Conservation (phyloP, 2,888 invertebrate genomes). For the Acronicta leporina region DNA sequence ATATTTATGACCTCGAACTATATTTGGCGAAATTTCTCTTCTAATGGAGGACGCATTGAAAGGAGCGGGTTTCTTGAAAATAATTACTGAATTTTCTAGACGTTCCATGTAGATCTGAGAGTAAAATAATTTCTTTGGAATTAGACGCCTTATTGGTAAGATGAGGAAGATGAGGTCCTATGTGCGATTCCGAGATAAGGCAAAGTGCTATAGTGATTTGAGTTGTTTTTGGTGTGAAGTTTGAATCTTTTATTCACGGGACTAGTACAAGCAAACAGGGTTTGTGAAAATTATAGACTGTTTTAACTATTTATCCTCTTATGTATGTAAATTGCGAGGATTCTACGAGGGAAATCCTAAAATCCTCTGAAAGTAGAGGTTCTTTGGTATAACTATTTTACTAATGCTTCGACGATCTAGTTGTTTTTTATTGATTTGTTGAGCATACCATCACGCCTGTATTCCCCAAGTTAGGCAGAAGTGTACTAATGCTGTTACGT, state of each 20-base stretch:
- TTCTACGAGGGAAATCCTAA: conserved; percentile 5
- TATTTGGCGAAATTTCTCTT: conserved; percentile 13
- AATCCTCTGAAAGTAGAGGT: background rate
- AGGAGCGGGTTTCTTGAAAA: background rate
- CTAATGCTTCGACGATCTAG: too few species aligned
- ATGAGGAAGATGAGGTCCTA: background rate
- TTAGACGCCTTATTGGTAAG: background rate
- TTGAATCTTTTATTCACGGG: too few species aligned
- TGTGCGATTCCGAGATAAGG: too few species aligned
- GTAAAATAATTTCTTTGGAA: background rate
- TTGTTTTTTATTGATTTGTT: too few species aligned
- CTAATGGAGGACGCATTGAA: conserved; percentile 12
- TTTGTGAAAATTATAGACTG: conserved; percentile 16
- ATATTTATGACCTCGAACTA: conserved; percentile 39
- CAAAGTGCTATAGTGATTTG: too few species aligned
- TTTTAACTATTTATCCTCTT: conserved; percentile 20
- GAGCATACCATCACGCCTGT: too few species aligned
- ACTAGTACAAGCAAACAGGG: too few species aligned
- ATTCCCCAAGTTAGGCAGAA: too few species aligned
- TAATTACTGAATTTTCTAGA: background rate
- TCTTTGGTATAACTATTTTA: too few species aligned
- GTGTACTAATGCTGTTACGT: too few species aligned
- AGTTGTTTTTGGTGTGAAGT: too few species aligned
- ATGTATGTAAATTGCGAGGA: conserved; percentile 34
- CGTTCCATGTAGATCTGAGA: background rate